Evolutionary conservation across 2,888 invertebrate species (phyloP), one percentile per base, ranked within the genome.

Genomic region (Lepidochrysops patricia): DNA sequence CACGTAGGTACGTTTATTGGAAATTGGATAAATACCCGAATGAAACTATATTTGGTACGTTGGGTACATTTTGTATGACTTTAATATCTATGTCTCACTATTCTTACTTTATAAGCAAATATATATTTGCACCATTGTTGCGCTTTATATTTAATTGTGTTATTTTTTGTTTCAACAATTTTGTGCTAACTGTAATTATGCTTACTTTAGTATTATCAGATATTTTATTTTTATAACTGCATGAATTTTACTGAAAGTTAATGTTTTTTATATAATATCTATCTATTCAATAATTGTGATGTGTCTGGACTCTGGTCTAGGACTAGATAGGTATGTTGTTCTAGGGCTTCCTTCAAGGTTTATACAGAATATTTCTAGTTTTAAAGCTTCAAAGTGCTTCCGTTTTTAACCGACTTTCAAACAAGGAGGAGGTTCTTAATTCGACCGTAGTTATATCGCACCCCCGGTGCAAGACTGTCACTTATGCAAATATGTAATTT

Each of bases 1-100:
- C 13, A 54, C 19, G 54, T 54, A 54, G 54, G 32, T 32, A 32
- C 50, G 56, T 50, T 32, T 50, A 32, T 56, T 57, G 32, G 61
- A 62, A 50, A 62, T 67, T 62, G 67, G 67, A 66, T 64, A 67
- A 64, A 32, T 32, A 26, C 29, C 54, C 32, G 70, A 75, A 76
- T 54, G 70, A 75, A 76, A 75, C 72, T 69, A 70, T 67, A 70
- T 69, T 71, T 74, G 85, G 84, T 85, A 85, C 74, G 86, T 88
- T 88, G 88, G 88, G 88, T 88, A 86, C 85, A 87, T 87, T 86
- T 85, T 84, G 80, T 75, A 43, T 43, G 71, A 67, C 61, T 70
- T 64, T 64, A 62, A 7, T 68, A 61, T 66, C 26, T 63, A 60
- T 66, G 61, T 62, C 60, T 63, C 60, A 57, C 61, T 65, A 15